Base-by-base conservation (phyloP, 2,113 vertebrate genomes). In the Bothrops jararaca region DNA sequence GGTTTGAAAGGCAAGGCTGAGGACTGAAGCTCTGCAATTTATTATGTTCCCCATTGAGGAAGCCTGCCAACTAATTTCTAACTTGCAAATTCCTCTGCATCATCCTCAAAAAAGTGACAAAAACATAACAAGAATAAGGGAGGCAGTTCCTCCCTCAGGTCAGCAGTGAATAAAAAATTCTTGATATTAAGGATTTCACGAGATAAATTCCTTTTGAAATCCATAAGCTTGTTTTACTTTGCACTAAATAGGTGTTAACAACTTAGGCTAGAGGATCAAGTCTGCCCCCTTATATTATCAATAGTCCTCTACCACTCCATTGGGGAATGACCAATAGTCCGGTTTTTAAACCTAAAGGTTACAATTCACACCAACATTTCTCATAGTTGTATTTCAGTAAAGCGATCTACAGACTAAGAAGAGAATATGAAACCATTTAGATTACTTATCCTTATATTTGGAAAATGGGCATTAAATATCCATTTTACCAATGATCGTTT, bases 1-100 rank as follows among this genome's bases (percentile, higher is more conserved):
- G 91, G 29, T 91, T 96, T 97, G 92, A 96, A 97, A 96, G 94
- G 92, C 94, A 94, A 89, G 69, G 85, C 92, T 94, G 91, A 95
- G 93, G 42, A 11, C 13, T 18, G 74, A 80, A 42, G 10, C 24
- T 29, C 45, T 26, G 1, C 45, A 6, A 10, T 26, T 52, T n/a
- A 50, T 86, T 86, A 94, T 58, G 69, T 93, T 90, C 29, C 52
- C 94, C 90, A 91, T 94, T 89, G 0, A 0, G 29, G 11, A 91
- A 0, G 39, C 34, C 89, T 89, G 45, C 64, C 93, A 29, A 22
- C 89, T 95, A 93, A 86, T 89, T 92, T 93, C 91, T 95, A 90
- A 92, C 91, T 92, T 48, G 64, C 95, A 89, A 23, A 57, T 8
- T 86, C 94, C 5, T 45, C 85, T 94, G n/a, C 26, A n/a, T 69